Conservation (phyloP, 2,888 invertebrate genomes). For the Drosophila neoperkinsi region DNA sequence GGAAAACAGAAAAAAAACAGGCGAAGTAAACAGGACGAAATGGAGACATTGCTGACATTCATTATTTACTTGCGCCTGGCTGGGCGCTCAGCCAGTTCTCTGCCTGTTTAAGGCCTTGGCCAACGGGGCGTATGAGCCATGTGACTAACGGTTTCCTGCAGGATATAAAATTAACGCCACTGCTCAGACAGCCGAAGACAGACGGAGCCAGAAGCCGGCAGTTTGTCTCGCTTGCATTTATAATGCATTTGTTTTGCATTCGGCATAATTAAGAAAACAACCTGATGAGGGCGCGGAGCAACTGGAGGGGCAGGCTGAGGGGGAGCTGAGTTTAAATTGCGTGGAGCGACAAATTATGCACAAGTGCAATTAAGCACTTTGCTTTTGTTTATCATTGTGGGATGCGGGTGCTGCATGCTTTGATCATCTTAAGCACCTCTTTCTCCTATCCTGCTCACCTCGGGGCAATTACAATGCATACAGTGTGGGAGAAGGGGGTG, state of each 20-base stretch:
- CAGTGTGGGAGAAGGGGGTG: background rate
- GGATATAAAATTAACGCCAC: conserved; percentile 58
- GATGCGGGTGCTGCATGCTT: conserved; percentile 31
- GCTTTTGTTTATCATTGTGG: conserved; percentile 10
- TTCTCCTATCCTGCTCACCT: background rate
- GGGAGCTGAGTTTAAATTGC: conserved; percentile 35
- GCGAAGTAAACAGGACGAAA: conserved; percentile 31
- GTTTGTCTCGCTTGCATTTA: conserved; percentile 49
- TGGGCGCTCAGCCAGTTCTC: conserved; percentile 12
- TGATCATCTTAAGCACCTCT: conserved; percentile 61
- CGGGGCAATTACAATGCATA: conserved; percentile 35
- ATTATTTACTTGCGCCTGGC: conserved; percentile 55
- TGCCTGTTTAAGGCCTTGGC: conserved; percentile 15
- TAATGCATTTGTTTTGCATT: conserved; percentile 73
- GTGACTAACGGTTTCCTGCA: conserved; percentile 58
- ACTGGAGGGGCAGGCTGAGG: background rate
- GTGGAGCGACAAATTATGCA: conserved; percentile 70
- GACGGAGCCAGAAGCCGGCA: conserved; percentile 1
- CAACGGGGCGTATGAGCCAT: conserved; percentile 69
- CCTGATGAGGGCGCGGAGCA: conserved; percentile 32
- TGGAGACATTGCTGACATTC: conserved; percentile 63
- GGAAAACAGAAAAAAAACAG: background rate
- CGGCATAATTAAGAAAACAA: conserved; percentile 75
- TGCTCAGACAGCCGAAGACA: conserved; percentile 2
- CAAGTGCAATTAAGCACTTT: conserved; percentile 82